phyloP scores from a whole-genome alignment of 2,888 invertebrate genomes.

The Aporophyla lueneburgensis region DNA sequence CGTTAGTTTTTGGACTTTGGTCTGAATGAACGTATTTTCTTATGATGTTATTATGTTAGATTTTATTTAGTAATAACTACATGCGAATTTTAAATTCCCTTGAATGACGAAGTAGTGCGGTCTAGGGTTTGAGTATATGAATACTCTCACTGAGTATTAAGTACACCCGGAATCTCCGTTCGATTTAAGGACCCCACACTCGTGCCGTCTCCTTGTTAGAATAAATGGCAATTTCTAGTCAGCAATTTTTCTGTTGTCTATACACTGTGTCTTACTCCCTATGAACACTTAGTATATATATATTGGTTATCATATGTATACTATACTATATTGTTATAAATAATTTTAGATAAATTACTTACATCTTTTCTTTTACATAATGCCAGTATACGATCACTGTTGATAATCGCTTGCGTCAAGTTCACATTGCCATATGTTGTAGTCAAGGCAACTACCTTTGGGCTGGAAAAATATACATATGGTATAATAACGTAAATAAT shows the following conservation, averaged over 20 bases:
- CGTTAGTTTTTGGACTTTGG: no score
- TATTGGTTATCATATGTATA: not conserved
- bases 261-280: no score
- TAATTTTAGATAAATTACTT: conserved; percentile 73
- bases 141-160: no score
- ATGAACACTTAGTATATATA: not conserved
- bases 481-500: not conserved
- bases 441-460: conserved; percentile 92
- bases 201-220: no score
- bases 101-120: no score
- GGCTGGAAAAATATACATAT: conserved; percentile 65
- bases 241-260: not conserved
- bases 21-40: no score
- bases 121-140: no score
- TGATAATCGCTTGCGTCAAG: conserved; percentile 91
- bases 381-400: conserved; percentile 92
- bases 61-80: no score
- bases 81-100: no score
- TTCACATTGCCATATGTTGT: conserved; percentile 93
- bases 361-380: conserved; percentile 90
- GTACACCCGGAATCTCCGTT: no score
- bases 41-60: no score
- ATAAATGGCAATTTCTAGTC: not conserved
- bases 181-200: no score
- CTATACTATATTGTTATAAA: not conserved